Evolutionary conservation across 2,888 invertebrate genomes (phyloP), one percentile per base, ranked within the genome.

Genomic region (Homarus gammarus): DNA sequence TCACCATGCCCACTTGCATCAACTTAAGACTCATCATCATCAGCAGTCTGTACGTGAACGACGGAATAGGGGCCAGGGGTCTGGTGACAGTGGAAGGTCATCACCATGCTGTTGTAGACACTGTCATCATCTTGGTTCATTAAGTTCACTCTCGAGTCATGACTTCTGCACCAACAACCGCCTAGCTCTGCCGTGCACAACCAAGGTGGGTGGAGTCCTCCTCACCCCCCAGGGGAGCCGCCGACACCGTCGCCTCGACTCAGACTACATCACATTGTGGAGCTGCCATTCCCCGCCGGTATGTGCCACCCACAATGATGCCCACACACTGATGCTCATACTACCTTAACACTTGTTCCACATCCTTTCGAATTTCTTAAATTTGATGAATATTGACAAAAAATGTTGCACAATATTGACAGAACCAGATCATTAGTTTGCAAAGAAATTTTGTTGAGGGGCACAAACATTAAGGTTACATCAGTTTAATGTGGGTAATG

Each of bases 201-300:
- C 56, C 70, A 89, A 89, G 89, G 89, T 89, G 89, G 89, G 89
- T 89, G 84, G 78, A 36, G 72, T 44, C 79, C 84, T 70, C 49
- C 61, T 61, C 70, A 51, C n/a, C 38, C 84, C 81, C 56, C 89
- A 79, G 70, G 72, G 84, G 49, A 64, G 79, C 79, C 89, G 84
- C 84, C 87, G 38, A 81, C 89, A 84, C 31, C 88, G 40, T 27
- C 89, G 78, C 70, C 84, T 89, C 78, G 84, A 89, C 77, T 85
- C 91, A 75, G 91, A 91, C 89, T 92, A 92, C 90, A 90, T 90
- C 90, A 49, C 90, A 44, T 64, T 90, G 56, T 92, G 92, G 90
- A 90, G 90, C 90, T 90, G 90, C 89, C 92, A 92, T 78, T 85
- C 90, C 82, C 85, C 88, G 78, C 78, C 87, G 92, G 92, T 92